phyloP scores from a whole-genome alignment of 2,797 vertebrate genomes.

The Urosaurus nigricauda region DNA sequence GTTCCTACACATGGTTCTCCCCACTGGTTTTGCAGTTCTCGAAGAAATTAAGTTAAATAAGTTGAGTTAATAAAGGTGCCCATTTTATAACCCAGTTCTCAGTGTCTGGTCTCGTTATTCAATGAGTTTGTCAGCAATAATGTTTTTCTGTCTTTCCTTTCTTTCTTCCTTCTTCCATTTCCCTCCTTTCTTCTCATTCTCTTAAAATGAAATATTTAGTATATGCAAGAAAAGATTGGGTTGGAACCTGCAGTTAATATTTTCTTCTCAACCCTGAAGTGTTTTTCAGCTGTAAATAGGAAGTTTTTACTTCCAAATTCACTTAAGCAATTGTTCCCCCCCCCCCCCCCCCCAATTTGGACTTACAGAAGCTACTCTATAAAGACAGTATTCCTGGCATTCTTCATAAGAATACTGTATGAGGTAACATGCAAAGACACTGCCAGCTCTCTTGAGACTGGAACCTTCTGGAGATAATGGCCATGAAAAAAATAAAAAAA shows the following conservation, averaged over 20 bases:
- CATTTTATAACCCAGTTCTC: too few relatives aligned
- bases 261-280: not conserved
- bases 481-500: not conserved
- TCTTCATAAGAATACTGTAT: not conserved
- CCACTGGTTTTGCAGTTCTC: too few relatives aligned
- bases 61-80: too few relatives aligned
- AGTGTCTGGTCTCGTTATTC: too few relatives aligned
- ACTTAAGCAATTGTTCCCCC: not conserved
- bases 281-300: not conserved
- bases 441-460: slow-evolving; percentile 50
- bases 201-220: not conserved
- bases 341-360: too few relatives aligned
- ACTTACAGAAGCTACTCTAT: not conserved
- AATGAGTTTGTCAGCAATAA: too few relatives aligned
- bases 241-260: not conserved
- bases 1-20: too few relatives aligned
- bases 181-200: too few relatives aligned
- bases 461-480: slow-evolving; percentile 62
- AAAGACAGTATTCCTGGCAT: not conserved
- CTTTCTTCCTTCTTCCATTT: not conserved
- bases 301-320: not conserved
- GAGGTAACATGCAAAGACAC: not conserved
- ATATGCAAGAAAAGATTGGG: too few relatives aligned
- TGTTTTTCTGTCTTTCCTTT: not conserved
- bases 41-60: too few relatives aligned